Conservation (phyloP, 2,113 vertebrate species). For the Morone chrysops region DNA sequence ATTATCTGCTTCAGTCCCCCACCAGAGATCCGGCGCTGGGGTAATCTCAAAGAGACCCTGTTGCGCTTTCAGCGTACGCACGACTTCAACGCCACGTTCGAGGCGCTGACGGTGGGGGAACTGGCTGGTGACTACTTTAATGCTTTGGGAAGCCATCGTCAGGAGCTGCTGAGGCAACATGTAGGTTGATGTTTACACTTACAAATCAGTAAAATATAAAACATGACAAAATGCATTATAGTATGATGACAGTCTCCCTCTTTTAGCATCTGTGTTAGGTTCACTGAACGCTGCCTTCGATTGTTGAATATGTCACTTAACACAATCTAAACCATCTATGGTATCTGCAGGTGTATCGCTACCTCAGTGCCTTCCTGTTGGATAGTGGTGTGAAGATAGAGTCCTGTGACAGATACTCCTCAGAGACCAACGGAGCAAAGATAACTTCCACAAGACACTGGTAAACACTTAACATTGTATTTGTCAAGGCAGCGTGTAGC, state of each 20-base stretch:
- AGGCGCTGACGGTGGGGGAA: conserved; percentile 89
- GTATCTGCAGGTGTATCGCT: conserved; percentile 88
- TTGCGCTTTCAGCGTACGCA: conserved; percentile 89
- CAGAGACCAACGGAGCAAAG: conserved; percentile 94
- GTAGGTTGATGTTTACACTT: conserved; percentile 68
- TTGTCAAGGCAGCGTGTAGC: background rate
- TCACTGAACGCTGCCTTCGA: background rate
- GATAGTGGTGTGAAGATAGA: conserved; percentile 91
- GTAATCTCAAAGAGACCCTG: conserved; percentile 91
- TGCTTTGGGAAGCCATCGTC: conserved; percentile 86
- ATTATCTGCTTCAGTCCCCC: conserved; percentile 78
- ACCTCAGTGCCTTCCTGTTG: conserved; percentile 91
- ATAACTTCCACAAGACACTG: conserved; percentile 91
- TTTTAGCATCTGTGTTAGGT: background rate
- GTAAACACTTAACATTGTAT: conserved; percentile 71
- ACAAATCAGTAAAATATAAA: background rate
- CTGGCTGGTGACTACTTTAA: conserved; percentile 89
- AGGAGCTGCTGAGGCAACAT: conserved; percentile 90
- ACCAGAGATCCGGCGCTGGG: conserved; percentile 89
- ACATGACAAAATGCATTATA: background rate
- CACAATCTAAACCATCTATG: background rate
- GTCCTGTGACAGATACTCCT: conserved; percentile 91
- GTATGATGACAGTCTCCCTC: background rate
- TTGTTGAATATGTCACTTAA: background rate
- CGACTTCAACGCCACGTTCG: conserved; percentile 90